phyloP scores from a whole-genome alignment of 2,113 vertebrate genomes.

The Poeciliopsis retropinna region DNA sequence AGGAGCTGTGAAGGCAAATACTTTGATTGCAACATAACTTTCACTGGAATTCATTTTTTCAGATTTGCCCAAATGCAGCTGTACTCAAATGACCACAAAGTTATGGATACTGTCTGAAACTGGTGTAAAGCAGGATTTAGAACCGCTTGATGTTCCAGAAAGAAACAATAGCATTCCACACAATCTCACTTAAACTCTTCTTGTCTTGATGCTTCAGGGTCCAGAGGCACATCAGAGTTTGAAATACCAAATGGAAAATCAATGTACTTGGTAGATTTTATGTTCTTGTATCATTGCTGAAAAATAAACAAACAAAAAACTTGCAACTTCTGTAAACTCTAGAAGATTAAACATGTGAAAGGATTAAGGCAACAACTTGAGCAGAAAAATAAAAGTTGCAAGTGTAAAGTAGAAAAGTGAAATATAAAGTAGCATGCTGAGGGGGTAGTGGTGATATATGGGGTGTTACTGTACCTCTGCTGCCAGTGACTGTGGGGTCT shows the following conservation, averaged over 20 bases:
- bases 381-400: constrained; percentile 9
- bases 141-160: neutral
- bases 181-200: constrained; percentile 61
- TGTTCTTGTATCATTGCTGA: neutral
- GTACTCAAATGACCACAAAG: neutral
- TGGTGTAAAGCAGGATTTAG: neutral
- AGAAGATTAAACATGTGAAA: neutral
- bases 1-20: too few relatives aligned
- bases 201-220: constrained; percentile 55
- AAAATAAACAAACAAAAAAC: neutral
- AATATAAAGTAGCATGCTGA: constrained; percentile 38
- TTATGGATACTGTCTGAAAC: neutral
- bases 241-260: constrained; percentile 44
- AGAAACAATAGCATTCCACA: neutral
- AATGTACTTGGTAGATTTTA: constrained; percentile 1
- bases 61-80: neutral
- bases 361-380: neutral
- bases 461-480: constrained; percentile 92
- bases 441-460: constrained; percentile 39
- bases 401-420: constrained; percentile 19
- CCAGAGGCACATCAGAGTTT: constrained; percentile 43
- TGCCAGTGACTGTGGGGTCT: constrained; percentile 88
- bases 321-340: neutral
- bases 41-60: neutral
- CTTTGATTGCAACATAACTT: too few relatives aligned